Conservation (phyloP, 2,113 vertebrate genomes). For the Lichenostomus cassidix region DNA sequence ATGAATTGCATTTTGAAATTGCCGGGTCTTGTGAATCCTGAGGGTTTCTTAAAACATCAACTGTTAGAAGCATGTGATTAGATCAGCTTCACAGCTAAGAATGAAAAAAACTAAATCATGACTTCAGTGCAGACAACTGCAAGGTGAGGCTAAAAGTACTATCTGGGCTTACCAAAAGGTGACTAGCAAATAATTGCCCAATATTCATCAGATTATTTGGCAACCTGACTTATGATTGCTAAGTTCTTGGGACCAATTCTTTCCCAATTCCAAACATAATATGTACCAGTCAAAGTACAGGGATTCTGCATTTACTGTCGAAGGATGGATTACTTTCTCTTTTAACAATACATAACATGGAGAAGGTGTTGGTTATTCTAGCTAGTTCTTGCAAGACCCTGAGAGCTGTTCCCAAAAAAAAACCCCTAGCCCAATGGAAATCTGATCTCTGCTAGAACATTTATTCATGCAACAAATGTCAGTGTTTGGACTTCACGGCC, state of each 20-base stretch:
- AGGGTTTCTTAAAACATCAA: background rate
- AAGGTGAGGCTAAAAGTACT: background rate
- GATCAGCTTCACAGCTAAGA: background rate
- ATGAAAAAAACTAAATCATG: background rate
- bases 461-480: background rate
- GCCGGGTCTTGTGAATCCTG: slow-evolving; percentile 18
- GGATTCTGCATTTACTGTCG: background rate
- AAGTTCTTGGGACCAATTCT: background rate
- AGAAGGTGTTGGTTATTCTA: background rate
- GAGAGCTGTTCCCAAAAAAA: background rate
- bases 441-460: background rate
- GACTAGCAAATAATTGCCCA: background rate
- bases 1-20: slow-evolving; percentile 34
- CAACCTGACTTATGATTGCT: background rate
- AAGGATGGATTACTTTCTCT: background rate
- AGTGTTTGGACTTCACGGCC: background rate
- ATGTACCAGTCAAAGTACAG: background rate
- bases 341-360: background rate
- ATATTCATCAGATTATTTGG: background rate
- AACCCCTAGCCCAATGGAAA: background rate
- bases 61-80: background rate
- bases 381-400: background rate
- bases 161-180: background rate
- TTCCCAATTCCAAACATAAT: background rate
- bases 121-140: background rate